These are phyloP conservation scores for Poeciliopsis turneri DNA, from an alignment of 2,797 vertebrate species.

Conservation along the genomic window DNA sequence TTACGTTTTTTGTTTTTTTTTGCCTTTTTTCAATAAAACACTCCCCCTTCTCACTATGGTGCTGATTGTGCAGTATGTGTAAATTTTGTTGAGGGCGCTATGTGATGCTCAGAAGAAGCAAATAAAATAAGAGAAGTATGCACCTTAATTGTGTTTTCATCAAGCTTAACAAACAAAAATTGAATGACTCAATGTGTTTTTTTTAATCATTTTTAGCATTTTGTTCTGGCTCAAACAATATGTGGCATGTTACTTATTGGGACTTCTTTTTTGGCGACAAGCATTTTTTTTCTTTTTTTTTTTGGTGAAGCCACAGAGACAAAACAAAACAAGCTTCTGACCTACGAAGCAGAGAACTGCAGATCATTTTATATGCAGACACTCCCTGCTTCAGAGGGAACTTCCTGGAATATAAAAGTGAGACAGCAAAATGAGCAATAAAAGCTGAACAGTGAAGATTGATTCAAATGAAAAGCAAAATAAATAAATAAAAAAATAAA, in stretches of 20 bases:
- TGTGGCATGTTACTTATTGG: conserved; percentile 76
- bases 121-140: conserved; percentile 26
- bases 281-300: conserved; percentile 89
- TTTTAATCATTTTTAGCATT: conserved; percentile 46
- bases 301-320: conserved; percentile 98
- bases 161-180: conserved; percentile 24
- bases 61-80: conserved; percentile 17
- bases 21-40: conserved; percentile 30
- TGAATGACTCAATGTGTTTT: neutral
- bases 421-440: conserved; percentile 99
- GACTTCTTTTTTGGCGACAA: conserved; percentile 50
- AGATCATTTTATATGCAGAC: conserved; percentile 99
- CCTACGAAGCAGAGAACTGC: conserved; percentile 99
- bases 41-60: conserved; percentile 55
- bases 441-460: conserved; percentile 91
- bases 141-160: conserved; percentile 11
- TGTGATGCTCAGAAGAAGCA: conserved; percentile 22
- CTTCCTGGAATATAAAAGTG: conserved; percentile 99
- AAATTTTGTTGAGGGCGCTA: conserved; percentile 27
- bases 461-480: conserved; percentile 74
- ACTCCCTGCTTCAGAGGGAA: conserved; percentile 99
- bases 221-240: conserved; percentile 41
- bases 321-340: conserved; percentile 99
- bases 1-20: conserved; percentile 33
- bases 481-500: neutral